Evolutionary conservation across 2,113 vertebrate genomes (phyloP), one percentile per base, ranked within the genome.

Genomic region (Varanus komodoensis): DNA sequence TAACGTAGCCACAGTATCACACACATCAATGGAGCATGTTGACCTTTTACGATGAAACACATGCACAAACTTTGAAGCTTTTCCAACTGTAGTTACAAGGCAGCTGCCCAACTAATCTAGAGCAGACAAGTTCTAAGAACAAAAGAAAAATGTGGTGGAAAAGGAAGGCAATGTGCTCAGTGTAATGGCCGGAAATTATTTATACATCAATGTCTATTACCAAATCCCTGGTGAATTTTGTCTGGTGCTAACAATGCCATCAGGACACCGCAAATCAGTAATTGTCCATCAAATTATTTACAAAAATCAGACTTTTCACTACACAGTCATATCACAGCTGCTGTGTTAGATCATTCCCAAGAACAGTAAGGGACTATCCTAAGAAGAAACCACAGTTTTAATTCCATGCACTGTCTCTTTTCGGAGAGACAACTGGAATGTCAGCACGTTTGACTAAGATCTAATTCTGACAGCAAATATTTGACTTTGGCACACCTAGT

Each of bases 391-490:
- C 81, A 0, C 44, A 71, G n/a, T 78, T 29, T 25, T 0, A 87
- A 17, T 61, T 83, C 52, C 1, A 23, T 19, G 52, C 57, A 80
- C 57, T 23, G 1, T 1, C 44, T 75, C 23, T 87, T 34, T 84
- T 89, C 86, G 73, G 84, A 90, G 57, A 52, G 14, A 68, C 75
- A 68, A 54, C n/a, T 85, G 89, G 84, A 84, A 11, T 78, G 74
- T 80, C 71, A 19, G 64, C 29, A 82, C 88, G 32, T 79, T 92
- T 64, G 93, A 86, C 87, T 87, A 88, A 2, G 67, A n/a, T 92
- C 89, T 88, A 87, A 88, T 82, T 92, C 92, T 85, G 82, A 91
- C 8, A 83, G 82, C 34, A 74, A 82, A 91, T 94, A 94, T 87
- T 93, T 93, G 86, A 87, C 87, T 95, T 92, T 75, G 89, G 84